A percentile compares a stretch with the other conserved stretches of the same genome.
These are phyloP conservation scores for Corythoichthys haematopterus DNA, from an alignment of 2,113 vertebrate genomes.

Conservation along the genomic window DNA sequence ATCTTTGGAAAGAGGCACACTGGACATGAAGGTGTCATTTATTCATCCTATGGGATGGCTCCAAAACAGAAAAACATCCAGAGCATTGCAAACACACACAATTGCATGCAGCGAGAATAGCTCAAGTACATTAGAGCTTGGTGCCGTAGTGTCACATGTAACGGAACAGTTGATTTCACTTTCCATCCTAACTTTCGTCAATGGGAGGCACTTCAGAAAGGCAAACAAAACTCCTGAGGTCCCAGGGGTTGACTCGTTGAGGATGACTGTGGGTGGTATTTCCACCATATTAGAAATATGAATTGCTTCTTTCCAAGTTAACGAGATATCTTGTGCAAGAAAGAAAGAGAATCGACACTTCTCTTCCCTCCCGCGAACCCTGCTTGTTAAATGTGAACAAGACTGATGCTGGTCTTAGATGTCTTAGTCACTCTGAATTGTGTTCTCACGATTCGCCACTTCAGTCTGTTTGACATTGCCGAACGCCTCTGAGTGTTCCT, in stretches of 20 bases:
- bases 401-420: conserved; percentile 43
- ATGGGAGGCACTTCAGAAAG: conserved; percentile 47
- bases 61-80: conserved; percentile 20
- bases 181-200: conserved; percentile 51
- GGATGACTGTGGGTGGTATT: conserved; percentile 60
- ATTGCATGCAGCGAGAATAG: conserved; percentile 4
- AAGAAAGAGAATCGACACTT: conserved; percentile 54
- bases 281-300: conserved; percentile 58
- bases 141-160: conserved; percentile 25
- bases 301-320: conserved; percentile 51
- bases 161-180: conserved; percentile 48
- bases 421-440: conserved; percentile 53
- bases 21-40: conserved; percentile 60
- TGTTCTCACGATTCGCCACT: conserved; percentile 46
- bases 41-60: conserved; percentile 33
- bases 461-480: conserved; percentile 56
- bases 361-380: conserved; percentile 46
- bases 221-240: conserved; percentile 48
- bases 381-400: conserved; percentile 53
- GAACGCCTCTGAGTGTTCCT: conserved; percentile 38
- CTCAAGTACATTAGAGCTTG: conserved; percentile 11
- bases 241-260: conserved; percentile 55
- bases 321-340: conserved; percentile 58
- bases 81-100: conserved; percentile 13
- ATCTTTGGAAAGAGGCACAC: conserved; percentile 43